Evolutionary conservation across 2,888 invertebrate genomes (phyloP).

Genomic region (Andrena bucephala): DNA sequence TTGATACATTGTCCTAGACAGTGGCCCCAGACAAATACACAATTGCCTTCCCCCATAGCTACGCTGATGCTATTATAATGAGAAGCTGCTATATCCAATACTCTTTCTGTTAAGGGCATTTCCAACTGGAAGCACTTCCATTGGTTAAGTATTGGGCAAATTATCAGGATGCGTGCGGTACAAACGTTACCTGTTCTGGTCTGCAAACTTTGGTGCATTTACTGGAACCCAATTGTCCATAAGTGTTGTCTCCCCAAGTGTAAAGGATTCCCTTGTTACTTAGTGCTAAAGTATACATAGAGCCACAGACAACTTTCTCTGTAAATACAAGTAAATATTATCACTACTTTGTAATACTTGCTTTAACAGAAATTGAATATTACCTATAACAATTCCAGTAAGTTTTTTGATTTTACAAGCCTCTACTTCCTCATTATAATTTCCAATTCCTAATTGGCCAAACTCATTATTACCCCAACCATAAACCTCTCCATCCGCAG

Average conservation of each 20-base stretch:
- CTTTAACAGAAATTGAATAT: no score
- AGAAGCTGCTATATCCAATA: conserved; percentile 87
- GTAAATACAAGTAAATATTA: no score
- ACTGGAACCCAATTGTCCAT: conserved; percentile 86
- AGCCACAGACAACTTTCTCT: no score
- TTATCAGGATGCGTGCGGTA: background rate
- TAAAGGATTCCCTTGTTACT: conserved; percentile 87
- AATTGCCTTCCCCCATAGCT: conserved; percentile 87
- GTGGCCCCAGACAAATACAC: conserved; percentile 88
- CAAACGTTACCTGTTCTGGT: conserved; percentile 85
- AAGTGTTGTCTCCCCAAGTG: conserved; percentile 88
- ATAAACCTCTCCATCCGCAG: no score
- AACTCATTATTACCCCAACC: no score
- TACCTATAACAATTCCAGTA: no score
- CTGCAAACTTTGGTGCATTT: conserved; percentile 80
- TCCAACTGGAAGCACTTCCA: conserved; percentile 61
- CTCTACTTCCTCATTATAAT: no score
- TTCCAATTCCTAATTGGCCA: no score
- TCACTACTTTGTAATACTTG: no score
- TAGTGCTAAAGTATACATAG: conserved; percentile 82
- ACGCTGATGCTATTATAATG: conserved; percentile 88
- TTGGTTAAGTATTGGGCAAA: background rate
- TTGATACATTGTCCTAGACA: conserved; percentile 85
- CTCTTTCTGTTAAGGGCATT: conserved; percentile 82
- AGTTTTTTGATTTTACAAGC: no score